Base-by-base conservation (phyloP, 2,113 vertebrate species). In the Crotalus helleri region DNA sequence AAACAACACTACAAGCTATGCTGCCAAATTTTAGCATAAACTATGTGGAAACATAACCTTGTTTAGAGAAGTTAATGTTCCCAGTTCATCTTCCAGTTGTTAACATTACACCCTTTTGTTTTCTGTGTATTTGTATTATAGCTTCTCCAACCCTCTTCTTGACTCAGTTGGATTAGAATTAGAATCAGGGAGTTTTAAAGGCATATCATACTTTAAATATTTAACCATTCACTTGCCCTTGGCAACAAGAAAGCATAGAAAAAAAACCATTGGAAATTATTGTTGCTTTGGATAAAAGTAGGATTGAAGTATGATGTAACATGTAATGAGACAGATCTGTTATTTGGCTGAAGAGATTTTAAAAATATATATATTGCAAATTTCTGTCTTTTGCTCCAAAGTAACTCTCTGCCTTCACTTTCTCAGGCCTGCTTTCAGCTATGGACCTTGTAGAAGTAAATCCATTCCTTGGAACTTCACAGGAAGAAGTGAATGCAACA, bases 391-490 rank as follows among this genome's bases (percentile, higher is more conserved):
- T 90, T 87, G 26, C 86, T 91, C 10, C 19, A 57, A 3, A 44
- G 5, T 93, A 24, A 85, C 33, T 49, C 21, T 23, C 53, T 64
- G 21, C n/a, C 15, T 95, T 87, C 88, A 81, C 54, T 94, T 57
- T 93, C 91, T 55, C 95, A 99, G 99, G 99, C 92, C 96, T 99
- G 97, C 97, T 99, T 96, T 99, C 99, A 0, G 99, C 96, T 88
- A 97, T 99, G 96, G 99, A 99, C 95, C 96, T 99, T 94, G 99
- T 99, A 54, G 99, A 99, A 96, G 99, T 99, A 57, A 99, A 99
- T 96, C 99, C 99, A 2, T 29, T 95, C 85, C 95, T 99, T 87
- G 99, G 98, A 7, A 96, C 98, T 1, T 98, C 94, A 91, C 97
- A 96, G 1, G 98, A 99, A 89, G 99, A 98, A 46, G 98, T 98